A percentile compares a stretch with the other conserved stretches of the same genome.
phyloP scores from a whole-genome alignment of 2,113 vertebrate genomes.

The Laterallus jamaicensis region DNA sequence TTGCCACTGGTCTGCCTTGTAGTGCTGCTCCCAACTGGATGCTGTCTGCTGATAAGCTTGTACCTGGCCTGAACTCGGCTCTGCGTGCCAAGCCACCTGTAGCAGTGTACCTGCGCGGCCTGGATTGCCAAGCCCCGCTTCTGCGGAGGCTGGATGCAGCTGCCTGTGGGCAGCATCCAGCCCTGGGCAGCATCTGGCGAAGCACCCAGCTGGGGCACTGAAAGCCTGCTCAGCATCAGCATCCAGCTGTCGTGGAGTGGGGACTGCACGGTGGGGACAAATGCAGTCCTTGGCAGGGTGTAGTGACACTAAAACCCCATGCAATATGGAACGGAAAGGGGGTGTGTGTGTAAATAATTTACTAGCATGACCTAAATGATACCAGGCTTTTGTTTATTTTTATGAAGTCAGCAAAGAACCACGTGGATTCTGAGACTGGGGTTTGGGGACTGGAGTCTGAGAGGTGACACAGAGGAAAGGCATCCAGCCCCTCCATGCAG shows the following conservation, averaged over 20 bases:
- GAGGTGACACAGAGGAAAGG: neutral
- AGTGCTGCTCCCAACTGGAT: neutral
- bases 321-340: neutral
- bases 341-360: constrained; percentile 23
- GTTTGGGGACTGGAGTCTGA: neutral
- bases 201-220: neutral
- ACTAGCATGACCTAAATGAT: constrained; percentile 1
- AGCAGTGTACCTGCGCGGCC: neutral
- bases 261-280: rapidly evolving
- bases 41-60: neutral
- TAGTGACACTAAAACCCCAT: neutral
- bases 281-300: neutral
- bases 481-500: rapidly evolving
- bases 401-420: constrained; percentile 18
- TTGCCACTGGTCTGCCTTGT: neutral
- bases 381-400: constrained; percentile 28
- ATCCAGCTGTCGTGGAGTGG: rapidly evolving
- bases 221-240: neutral
- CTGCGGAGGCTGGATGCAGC: neutral
- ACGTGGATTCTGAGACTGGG: neutral
- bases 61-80: neutral
- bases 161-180: neutral
- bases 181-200: neutral
- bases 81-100: neutral
- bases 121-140: neutral